Evolutionary conservation across 1,140 invertebrate genomes (phyloP).

Genomic region (Nasonia longicornis): DNA sequence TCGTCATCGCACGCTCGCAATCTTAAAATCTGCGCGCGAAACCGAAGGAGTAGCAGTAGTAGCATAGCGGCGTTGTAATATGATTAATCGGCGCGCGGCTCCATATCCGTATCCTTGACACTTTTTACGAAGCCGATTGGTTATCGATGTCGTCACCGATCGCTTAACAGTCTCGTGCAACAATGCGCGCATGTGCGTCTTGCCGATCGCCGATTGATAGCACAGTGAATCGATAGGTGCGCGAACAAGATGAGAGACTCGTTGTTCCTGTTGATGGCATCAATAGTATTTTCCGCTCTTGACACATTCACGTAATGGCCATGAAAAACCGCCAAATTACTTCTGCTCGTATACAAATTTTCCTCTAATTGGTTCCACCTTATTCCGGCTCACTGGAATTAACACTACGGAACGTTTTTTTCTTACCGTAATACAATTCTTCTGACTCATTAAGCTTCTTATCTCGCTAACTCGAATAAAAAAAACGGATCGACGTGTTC

Average conservation of each 20-base stretch:
- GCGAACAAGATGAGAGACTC: neutral
- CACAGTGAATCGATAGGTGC: neutral
- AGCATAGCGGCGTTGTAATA: conserved; percentile 5
- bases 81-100: conserved; percentile 38
- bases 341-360: too few relatives aligned
- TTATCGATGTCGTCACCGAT: conserved; percentile 38
- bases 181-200: neutral
- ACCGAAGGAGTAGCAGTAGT: neutral
- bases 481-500: neutral
- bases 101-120: conserved; percentile 45
- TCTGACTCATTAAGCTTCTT: neutral
- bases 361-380: too few relatives aligned
- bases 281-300: too few relatives aligned
- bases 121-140: conserved; percentile 38
- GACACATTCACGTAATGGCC: too few relatives aligned
- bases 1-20: neutral
- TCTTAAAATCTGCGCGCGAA: conserved; percentile 16
- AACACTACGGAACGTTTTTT: too few relatives aligned
- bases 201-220: neutral
- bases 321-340: too few relatives aligned
- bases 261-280: too few relatives aligned
- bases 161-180: neutral
- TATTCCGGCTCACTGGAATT: too few relatives aligned
- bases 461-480: neutral
- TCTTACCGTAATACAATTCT: neutral